Evolutionary conservation across 2,888 invertebrate species (phyloP).

Genomic region (Drosophila quasianomalipes): DNA sequence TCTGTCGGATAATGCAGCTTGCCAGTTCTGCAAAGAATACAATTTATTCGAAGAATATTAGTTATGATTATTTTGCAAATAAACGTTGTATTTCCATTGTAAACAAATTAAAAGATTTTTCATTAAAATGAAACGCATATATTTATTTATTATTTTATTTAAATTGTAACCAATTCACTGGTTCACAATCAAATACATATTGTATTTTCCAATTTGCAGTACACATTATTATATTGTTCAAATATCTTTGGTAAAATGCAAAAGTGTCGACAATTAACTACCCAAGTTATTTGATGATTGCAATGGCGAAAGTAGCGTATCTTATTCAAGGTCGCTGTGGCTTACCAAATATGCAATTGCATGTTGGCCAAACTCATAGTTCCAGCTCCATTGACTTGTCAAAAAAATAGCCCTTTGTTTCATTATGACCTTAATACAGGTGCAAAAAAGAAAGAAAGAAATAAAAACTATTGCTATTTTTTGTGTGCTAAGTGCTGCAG

Average conservation of each 20-base stretch:
- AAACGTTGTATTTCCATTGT: too few species aligned
- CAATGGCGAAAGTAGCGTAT: not conserved
- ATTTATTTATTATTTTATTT: not conserved
- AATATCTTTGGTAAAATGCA: not conserved
- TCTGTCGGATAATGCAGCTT: constrained; percentile 98
- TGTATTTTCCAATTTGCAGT: not conserved
- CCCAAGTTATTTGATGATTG: not conserved
- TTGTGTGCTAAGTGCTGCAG: constrained; percentile 69
- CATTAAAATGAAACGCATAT: not conserved
- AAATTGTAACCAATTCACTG: not conserved
- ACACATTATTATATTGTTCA: not conserved
- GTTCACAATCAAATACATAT: not conserved
- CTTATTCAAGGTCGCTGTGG: constrained; percentile 1
- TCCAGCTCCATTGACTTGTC: not conserved
- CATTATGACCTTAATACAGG: constrained; percentile 29
- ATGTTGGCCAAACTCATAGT: constrained; percentile 41
- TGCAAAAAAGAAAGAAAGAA: not conserved
- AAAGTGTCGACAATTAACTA: not conserved
- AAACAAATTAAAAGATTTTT: not conserved
- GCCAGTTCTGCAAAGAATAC: constrained; percentile 89
- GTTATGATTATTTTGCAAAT: not conserved
- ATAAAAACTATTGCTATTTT: constrained; percentile 1
- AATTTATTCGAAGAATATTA: not conserved
- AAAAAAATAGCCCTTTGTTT: constrained; percentile 25
- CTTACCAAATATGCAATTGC: constrained; percentile 46